Conservation (phyloP, 2,113 vertebrate genomes). For the Uropsilus gracilis region DNA sequence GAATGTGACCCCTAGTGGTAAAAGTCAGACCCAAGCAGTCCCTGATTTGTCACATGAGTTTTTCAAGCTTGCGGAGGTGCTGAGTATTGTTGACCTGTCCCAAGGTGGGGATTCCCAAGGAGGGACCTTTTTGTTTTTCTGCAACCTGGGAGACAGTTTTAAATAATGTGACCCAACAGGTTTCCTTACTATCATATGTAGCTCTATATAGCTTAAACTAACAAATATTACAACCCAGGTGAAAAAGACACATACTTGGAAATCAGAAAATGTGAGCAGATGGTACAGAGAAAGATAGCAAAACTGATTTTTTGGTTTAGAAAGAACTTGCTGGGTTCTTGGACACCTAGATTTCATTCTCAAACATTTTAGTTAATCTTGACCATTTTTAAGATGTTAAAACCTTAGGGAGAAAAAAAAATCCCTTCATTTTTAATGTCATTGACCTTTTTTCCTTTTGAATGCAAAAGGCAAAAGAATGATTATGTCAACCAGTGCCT, state of each 20-base stretch:
- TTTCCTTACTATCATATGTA: conserved; percentile 31
- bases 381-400: background rate
- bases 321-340: background rate
- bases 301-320: background rate
- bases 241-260: background rate
- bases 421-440: background rate
- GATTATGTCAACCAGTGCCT: background rate
- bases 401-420: background rate
- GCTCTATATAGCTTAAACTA: background rate
- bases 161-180: conserved; percentile 72
- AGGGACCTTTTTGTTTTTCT: conserved; percentile 80
- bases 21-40: background rate
- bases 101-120: conserved; percentile 79
- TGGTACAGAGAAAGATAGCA: background rate
- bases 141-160: conserved; percentile 61
- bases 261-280: conserved; percentile 10
- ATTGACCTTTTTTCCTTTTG: background rate
- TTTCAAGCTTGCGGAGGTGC: conserved; percentile 45
- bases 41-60: conserved; percentile 56
- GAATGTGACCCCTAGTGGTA: conserved; percentile 31
- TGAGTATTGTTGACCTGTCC: conserved; percentile 75
- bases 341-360: background rate
- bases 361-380: background rate
- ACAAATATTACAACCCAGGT: background rate
- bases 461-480: background rate